Base-by-base conservation (phyloP, 2,113 vertebrate species). In the Echinops telfairi region DNA sequence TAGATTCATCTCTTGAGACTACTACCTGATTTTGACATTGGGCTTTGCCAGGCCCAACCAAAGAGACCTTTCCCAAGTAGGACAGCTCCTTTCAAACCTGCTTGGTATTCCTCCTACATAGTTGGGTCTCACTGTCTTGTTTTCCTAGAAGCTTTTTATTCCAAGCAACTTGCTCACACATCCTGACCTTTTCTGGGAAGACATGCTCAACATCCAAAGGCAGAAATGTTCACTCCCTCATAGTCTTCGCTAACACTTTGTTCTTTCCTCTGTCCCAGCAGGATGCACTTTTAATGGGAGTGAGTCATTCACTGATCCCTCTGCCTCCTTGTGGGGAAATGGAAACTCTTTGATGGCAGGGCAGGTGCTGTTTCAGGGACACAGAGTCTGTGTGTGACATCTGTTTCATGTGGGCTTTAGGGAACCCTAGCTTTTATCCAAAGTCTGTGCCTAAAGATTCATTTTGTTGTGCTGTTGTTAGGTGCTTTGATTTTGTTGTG, bases 381-480 rank as follows among this genome's bases (percentile, higher is more conserved):
- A 33, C 22, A 71, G 29, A 79, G 27, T 4, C 62, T 40, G 16
- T 91, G 78, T 15, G 12, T 20, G n/a, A 43, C 23, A 57, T 76
- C 23, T 86, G n/a, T 57, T 90, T 93, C 70, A 80, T 83, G 64
- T 94, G 64, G 57, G 10, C 0, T 95, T 73, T 60, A 85, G 73
- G 75, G 91, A 94, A 97, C 80, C 86, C 77, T 2, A 75, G 47
- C 4, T 86, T 92, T 86, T 95, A 86, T n/a, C 36, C 85, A 29
- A 92, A 36, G 82, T 88, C 25, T 68, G 78, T 86, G 57, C 80
- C 58, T 92, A 95, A 96, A 86, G 95, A 97, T 94, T 86, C 58
- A 93, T 89, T 83, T 80, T 85, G 88, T 92, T 82, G 96, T 92
- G 94, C 94, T 94, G 64, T 31, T 53, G 47, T 53, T 53, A 53